Percentiles rank a stretch among this genome's conserved stretches.
Conservation (phyloP, 53 echinoderm and acorn worm genomes). For the Actinopyga echinites region DNA sequence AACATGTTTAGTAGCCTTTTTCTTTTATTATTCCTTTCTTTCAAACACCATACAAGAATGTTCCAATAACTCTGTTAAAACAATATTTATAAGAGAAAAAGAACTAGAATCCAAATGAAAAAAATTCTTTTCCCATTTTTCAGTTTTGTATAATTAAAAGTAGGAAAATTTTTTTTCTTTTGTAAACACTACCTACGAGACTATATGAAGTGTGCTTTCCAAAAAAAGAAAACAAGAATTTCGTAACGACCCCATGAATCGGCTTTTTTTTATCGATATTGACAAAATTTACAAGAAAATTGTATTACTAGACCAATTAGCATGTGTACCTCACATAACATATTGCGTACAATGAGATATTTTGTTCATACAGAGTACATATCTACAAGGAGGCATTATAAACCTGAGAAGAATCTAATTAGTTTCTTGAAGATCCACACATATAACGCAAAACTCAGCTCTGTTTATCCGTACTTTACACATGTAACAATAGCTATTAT, state of each 20-base stretch:
- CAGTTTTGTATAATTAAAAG: conserved; percentile 35
- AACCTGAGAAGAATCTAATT: conserved; percentile 19
- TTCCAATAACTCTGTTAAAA: conserved; percentile 50
- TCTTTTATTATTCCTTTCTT: conserved; percentile 18
- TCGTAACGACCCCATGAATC: conserved; percentile 16
- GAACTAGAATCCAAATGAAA: conserved; percentile 32
- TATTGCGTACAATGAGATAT: conserved; percentile 34
- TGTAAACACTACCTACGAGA: conserved; percentile 45
- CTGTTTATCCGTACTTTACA: too few species aligned
- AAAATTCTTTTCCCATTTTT: conserved; percentile 24
- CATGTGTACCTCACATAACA: conserved; percentile 36
- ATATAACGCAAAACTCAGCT: background rate
- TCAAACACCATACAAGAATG: conserved; percentile 52
- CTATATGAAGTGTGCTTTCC: conserved; percentile 39
- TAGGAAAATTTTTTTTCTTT: conserved; percentile 7
- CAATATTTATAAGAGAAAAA: conserved; percentile 51
- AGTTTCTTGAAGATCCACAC: conserved; percentile 13
- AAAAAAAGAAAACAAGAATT: conserved; percentile 14
- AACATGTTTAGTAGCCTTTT: background rate
- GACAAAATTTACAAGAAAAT: background rate
- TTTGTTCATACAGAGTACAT: conserved; percentile 22
- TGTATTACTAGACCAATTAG: conserved; percentile 22
- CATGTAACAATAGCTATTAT: too few species aligned
- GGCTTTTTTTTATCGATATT: conserved; percentile 10
- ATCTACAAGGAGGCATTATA: conserved; percentile 38